These are phyloP conservation scores for Hemaris fuciformis DNA, from an alignment of 2,888 invertebrate species.

Conservation along the genomic window DNA sequence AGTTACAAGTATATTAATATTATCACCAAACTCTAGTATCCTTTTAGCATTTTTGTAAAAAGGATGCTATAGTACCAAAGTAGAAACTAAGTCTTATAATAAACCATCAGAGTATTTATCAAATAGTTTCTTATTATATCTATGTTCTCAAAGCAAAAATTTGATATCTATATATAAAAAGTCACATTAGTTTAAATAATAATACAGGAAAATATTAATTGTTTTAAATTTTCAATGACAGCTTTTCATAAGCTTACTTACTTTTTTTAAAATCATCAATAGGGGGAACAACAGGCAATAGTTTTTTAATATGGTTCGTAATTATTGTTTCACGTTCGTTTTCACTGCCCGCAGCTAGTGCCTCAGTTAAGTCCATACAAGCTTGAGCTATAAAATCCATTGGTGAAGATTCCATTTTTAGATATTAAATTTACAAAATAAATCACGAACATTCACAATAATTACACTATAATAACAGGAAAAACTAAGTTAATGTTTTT, in stretches of 20 bases:
- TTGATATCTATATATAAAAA: no score
- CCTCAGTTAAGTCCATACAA: conserved; percentile 80
- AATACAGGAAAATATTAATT: no score
- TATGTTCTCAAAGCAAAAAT: no score
- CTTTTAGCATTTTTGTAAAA: no score
- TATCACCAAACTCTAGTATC: no score
- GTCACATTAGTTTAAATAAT: no score
- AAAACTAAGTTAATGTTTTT: background rate
- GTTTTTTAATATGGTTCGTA: conserved; percentile 79
- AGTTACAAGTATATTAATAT: no score
- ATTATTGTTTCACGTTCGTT: conserved; percentile 75
- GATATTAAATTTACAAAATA: no score
- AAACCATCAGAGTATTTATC: no score
- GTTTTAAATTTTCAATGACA: background rate
- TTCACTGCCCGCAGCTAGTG: conserved; percentile 52
- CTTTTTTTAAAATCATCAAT: conserved; percentile 75
- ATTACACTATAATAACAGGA: background rate
- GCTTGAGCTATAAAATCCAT: conserved; percentile 75
- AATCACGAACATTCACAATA: background rate
- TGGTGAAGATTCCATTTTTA: conserved; percentile 62
- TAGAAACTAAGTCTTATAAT: no score
- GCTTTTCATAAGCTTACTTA: conserved; percentile 34
- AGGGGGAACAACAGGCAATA: conserved; percentile 54
- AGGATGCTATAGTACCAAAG: no score
- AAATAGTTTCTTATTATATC: no score